Base-by-base conservation (phyloP, 2,797 vertebrate species). In the Craterocephalus amniculus region DNA sequence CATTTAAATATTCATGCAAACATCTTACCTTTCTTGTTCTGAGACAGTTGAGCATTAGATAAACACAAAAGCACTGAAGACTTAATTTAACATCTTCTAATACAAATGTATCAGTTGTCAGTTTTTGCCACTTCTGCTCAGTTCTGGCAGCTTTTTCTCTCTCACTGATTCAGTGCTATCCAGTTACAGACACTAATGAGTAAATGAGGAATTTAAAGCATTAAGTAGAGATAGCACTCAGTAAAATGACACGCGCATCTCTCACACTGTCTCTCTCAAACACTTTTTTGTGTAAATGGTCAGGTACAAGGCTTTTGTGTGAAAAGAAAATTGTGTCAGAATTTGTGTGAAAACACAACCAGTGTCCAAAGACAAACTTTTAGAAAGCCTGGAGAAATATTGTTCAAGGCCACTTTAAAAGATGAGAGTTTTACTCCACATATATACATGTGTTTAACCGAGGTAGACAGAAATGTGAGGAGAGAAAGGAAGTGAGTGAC, bases 401-500 rank as follows among this genome's bases (percentile, higher is more conserved):
- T 26, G 24, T 5, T 13, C 6, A 27, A 27, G 24, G 26, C 24
- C 26, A 54, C 6, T 13, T 26, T 26, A 27, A 27, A 27, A 27
- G n/a, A 49, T 11, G 13, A 52, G 4, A 52, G 4, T 7, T 6
- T 24, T 12, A 1, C 48, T 16, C 51, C 26, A 27, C 12, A 54
- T 54, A 14, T 54, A 55, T 68, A 65, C n/a, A 48, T 48, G 56
- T 70, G 40, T 79, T 58, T 62, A 34, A 57, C 72, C 51, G 66
- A 78, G 72, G 64, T 59, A 76, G 74, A 83, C 57, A 60, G 36
- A 70, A 54, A 58, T 45, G 58, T 36, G 40, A 58, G 54, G 51
- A 48, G 24, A 60, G 54, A 72, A 65, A 67, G 38, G 40, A 79
- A 73, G 51, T 75, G 80, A 88, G 52, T 87, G 87, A 85, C 83